Conservation (phyloP, 2,888 invertebrate genomes). For the Ornithoptera alexandrae region DNA sequence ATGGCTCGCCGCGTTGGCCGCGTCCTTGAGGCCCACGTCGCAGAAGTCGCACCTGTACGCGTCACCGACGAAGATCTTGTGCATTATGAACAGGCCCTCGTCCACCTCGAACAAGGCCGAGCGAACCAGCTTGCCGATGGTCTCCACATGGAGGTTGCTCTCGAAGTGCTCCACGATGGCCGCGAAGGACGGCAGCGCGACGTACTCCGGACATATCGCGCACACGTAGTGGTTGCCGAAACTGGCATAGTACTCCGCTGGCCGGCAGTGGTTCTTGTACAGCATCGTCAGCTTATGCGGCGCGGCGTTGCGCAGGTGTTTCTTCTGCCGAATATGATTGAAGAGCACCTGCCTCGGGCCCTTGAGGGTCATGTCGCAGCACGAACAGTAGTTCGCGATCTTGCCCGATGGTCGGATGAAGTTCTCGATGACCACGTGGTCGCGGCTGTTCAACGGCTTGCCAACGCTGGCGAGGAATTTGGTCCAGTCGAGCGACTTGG, state of each 20-base stretch:
- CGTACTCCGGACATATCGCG: slow-evolving; percentile 59
- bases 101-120: slow-evolving; percentile 53
- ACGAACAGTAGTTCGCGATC: slow-evolving; percentile 66
- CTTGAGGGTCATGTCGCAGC: slow-evolving; percentile 71
- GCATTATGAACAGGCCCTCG: slow-evolving; percentile 45
- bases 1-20: slow-evolving; percentile 54
- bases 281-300: slow-evolving; percentile 62
- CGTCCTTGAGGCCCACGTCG: slow-evolving; percentile 48
- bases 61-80: slow-evolving; percentile 47
- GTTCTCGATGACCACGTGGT: slow-evolving; percentile 71
- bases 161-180: slow-evolving; percentile 72
- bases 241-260: slow-evolving; percentile 69
- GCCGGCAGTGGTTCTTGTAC: slow-evolving; percentile 68
- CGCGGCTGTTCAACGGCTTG: slow-evolving; percentile 62
- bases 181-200: slow-evolving; percentile 66
- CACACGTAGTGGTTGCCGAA: slow-evolving; percentile 73
- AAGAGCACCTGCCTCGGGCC: slow-evolving; percentile 72
- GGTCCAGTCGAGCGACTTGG: slow-evolving; percentile 70
- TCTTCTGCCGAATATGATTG: slow-evolving; percentile 74
- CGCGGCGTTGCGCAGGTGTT: slow-evolving; percentile 70
- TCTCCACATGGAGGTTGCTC: slow-evolving; percentile 58
- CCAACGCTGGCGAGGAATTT: slow-evolving; percentile 70
- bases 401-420: slow-evolving; percentile 72
- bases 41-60: slow-evolving; percentile 56
- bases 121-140: slow-evolving; percentile 57